These are phyloP conservation scores for Neoniphon sammara DNA, from an alignment of 2,797 vertebrate genomes.

Conservation along the genomic window DNA sequence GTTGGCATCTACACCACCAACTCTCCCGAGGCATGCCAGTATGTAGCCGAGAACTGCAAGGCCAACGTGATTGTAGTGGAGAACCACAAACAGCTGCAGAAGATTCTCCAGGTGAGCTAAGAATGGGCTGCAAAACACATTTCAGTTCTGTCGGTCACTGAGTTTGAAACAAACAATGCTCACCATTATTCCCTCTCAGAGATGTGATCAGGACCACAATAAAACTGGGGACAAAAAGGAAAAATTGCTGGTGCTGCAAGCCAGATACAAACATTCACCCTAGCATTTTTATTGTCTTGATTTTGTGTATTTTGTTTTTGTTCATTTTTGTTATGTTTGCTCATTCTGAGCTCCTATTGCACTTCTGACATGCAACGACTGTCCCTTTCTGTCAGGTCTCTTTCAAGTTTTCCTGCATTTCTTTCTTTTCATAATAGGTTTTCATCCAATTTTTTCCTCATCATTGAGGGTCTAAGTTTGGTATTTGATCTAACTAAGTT, in stretches of 20 bases:
- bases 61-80: slow-evolving; percentile 93
- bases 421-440: no score
- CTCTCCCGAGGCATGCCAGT: slow-evolving; percentile 91
- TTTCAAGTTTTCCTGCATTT: no score
- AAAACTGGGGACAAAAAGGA: not conserved
- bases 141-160: not conserved
- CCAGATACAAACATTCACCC: no score
- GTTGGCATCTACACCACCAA: slow-evolving; percentile 97
- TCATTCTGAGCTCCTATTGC: no score
- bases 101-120: slow-evolving; percentile 90
- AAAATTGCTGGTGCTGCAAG: not conserved
- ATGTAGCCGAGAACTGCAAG: slow-evolving; percentile 87
- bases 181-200: not conserved
- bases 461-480: no score
- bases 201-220: not conserved
- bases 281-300: no score
- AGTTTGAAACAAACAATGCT: not conserved
- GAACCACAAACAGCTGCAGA: slow-evolving; percentile 93
- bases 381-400: no score
- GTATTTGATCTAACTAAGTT: no score
- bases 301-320: no score
- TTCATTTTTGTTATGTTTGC: no score
- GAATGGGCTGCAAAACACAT: not conserved
- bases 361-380: no score
- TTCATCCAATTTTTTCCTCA: no score